A percentile compares a stretch with the other conserved stretches of the same genome.
Conservation (phyloP, 2,888 invertebrate genomes). For the Acanthosoma haemorrhoidale region DNA sequence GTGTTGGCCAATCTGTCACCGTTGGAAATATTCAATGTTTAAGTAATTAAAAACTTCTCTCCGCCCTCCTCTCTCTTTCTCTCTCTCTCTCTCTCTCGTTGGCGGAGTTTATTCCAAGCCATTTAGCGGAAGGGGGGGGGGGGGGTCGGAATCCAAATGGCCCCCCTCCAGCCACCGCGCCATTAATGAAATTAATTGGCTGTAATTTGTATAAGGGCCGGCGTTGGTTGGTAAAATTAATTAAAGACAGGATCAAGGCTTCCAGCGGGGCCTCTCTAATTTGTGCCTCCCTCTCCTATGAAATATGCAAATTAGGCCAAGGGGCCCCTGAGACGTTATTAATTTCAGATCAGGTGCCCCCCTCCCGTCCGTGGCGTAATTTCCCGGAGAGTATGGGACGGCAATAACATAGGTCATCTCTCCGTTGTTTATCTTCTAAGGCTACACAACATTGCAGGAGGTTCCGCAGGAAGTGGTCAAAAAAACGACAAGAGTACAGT, state of each 20-base stretch:
- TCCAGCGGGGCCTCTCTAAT: background rate
- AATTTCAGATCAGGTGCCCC: constrained; percentile 25
- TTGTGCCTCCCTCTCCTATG: constrained; percentile 13
- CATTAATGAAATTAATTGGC: constrained; percentile 38
- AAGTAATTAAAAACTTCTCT: constrained; percentile 12
- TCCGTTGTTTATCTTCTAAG: no score
- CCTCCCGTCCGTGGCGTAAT: no score
- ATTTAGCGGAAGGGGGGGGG: background rate
- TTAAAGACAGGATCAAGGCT: constrained; percentile 25
- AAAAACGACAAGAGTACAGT: no score
- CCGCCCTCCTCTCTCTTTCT: background rate
- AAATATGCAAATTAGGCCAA: constrained; percentile 28
- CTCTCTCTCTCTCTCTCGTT: background rate
- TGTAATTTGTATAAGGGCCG: constrained; percentile 37
- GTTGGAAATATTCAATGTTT: constrained; percentile 14
- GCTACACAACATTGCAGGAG: no score
- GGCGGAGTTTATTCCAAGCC: background rate
- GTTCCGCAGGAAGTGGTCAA: no score
- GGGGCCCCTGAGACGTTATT: constrained; percentile 14
- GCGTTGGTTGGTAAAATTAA: constrained; percentile 22
- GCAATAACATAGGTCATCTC: no score
- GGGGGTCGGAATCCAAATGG: constrained; percentile 1
- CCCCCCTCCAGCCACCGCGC: constrained; percentile 16
- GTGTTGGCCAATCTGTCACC: constrained; percentile 6
- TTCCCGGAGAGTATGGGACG: no score